Evolutionary conservation across 2,888 invertebrate species (phyloP).

Genomic region (Vandiemenella viatica): DNA sequence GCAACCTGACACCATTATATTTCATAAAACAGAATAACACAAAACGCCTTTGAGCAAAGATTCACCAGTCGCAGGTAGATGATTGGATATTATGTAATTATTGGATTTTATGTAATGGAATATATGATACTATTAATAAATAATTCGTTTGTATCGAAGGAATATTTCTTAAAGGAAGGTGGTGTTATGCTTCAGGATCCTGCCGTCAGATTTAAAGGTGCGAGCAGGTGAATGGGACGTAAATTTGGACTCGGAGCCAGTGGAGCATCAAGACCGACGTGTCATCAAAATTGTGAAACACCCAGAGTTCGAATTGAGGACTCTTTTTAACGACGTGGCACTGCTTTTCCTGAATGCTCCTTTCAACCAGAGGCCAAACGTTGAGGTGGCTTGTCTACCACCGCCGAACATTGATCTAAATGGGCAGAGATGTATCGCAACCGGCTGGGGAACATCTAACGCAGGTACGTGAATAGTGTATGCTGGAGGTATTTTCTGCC

Average conservation of each 20-base stretch:
- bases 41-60: too few relatives aligned
- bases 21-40: too few relatives aligned
- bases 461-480: too few relatives aligned
- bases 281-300: slow-evolving; percentile 43
- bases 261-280: slow-evolving; percentile 51
- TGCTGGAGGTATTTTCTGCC: too few relatives aligned
- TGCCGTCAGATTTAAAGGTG: slow-evolving; percentile 1
- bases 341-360: slow-evolving; percentile 47
- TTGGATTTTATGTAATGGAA: too few relatives aligned
- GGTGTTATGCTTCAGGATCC: not conserved
- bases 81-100: too few relatives aligned
- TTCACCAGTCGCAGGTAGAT: too few relatives aligned
- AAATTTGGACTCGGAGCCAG: slow-evolving; percentile 50
- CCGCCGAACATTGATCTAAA: slow-evolving; percentile 32
- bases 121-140: too few relatives aligned
- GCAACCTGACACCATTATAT: too few relatives aligned
- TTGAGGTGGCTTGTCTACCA: slow-evolving; percentile 54
- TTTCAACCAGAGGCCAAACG: slow-evolving; percentile 46
- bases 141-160: too few relatives aligned
- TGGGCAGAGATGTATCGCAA: slow-evolving; percentile 44
- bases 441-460: slow-evolving; percentile 61
- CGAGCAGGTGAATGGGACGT: slow-evolving; percentile 48
- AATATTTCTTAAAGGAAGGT: too few relatives aligned
- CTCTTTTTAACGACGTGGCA: slow-evolving; percentile 59
- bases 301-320: slow-evolving; percentile 45